Base-by-base conservation (phyloP, 92 coral and sea anemone genomes). In the Porites lobata region DNA sequence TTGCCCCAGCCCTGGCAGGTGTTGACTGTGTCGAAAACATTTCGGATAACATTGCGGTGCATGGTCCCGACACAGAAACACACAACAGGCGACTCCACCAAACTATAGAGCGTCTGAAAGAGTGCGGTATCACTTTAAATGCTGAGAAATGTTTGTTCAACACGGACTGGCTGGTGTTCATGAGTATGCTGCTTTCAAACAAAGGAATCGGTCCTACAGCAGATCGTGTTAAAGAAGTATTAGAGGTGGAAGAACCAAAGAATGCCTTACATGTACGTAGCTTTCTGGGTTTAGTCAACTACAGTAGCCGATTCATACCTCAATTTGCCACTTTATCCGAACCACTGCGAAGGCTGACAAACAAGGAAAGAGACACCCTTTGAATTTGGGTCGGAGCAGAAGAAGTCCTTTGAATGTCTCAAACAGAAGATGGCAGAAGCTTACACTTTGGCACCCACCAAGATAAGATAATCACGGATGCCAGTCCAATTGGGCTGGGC, bases 201-300 rank as follows among this genome's bases (percentile, higher is more conserved):
- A 94, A 88, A 50, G 91, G 96, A 22, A 85, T 91, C 71, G 90
- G 94, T 6, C 94, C 94, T 47, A 91, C 96, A 22, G 84, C 75
- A 47, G 96, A 91, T 86, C 73, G 82, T 43, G 94, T 93, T 12
- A 90, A 83, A 63, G 96, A 91, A 21, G 81, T 93, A 6, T 10
- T 83, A 19, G 89, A 86, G 56, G 91, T 89, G 76, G 52, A 80
- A 54, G 92, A 84, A 53, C 96, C 94, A 29, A 56, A 82, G 70
- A 92, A 62, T 26, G 87, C 70, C 82, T 53, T 93, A 43, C 90
- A 93, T 29, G 32, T 87, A 21, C 38, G 38, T 32, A 2, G 38
- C 38, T 32, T 32, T 32, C 3, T 32, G 38, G 38, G 38, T 32
- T 32, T 32, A 32, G 38, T 0, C 38, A 32, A 32, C 73, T 94